Evolutionary conservation across 2,797 vertebrate species (phyloP), one percentile per base, ranked within the genome.

Genomic region (Arctocebus calabarensis): DNA sequence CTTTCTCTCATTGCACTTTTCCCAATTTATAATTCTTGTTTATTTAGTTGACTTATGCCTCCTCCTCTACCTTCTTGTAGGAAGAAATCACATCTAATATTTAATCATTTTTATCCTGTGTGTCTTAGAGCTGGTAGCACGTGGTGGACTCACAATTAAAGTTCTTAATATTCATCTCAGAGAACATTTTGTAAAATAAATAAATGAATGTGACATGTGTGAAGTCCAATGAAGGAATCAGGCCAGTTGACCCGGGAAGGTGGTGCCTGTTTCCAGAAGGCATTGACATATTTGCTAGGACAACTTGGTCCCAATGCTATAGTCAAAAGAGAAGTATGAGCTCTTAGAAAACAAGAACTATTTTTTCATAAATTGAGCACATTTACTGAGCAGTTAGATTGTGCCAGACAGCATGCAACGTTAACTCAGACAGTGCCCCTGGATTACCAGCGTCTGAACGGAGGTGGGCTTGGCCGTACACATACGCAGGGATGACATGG

Each of bases 401-500:
- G 19, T 14, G 14, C n/a, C 37, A 6, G 74, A 57, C 29, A 25
- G 27, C 19, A 66, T 3, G 3, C 5, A 34, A 34, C 34, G 27
- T 16, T 57, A 82, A 83, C 66, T 25, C 43, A 59, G 37, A 52
- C 27, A 52, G 61, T 1, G 0, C 4, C 11, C 6, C 17, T 25
- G 32, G 32, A 5, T 79, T 52, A 16, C 14, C 64, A 0, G 55
- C 22, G 7, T 45, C 37, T 14, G 19, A 27, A 17, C 2, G 0
- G 79, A 4, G 7, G 19, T 9, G 62, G 10, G 0, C 5, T 16
- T 34, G 45, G 5, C 32, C 3, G 2, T 1, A 5, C 4, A 22
- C 4, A 1, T 6, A 23, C 12, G 32, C 23, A 45, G 12, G n/a
- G 55, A 17, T 79, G 34, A 5, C 37, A 3, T 1, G 43, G 37